These are phyloP conservation scores for Hirtodrosophila cameraria DNA, from an alignment of 2,888 invertebrate genomes.

Conservation along the genomic window DNA sequence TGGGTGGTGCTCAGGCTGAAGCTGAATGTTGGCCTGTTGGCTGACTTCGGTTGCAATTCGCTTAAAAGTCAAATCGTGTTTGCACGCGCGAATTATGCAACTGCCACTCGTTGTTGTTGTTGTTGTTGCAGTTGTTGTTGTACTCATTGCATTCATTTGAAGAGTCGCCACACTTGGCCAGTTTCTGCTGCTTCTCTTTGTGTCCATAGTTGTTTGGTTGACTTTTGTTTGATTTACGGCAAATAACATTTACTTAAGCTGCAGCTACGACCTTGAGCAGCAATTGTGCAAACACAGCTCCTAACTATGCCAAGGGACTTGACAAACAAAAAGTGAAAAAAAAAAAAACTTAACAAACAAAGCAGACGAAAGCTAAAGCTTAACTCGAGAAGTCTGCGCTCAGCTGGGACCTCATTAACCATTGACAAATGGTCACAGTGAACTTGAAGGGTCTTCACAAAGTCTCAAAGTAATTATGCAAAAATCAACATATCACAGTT, in stretches of 20 bases:
- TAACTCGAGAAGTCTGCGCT: neutral
- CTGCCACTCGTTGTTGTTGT: conserved; percentile 49
- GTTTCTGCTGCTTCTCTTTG: conserved; percentile 21
- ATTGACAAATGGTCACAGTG: conserved; percentile 18
- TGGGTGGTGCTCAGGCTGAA: conserved; percentile 21
- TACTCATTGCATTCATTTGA: conserved; percentile 44
- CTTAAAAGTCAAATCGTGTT: conserved; percentile 66
- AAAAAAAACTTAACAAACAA: neutral
- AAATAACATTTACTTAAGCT: conserved; percentile 21
- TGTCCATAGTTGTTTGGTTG: conserved; percentile 30
- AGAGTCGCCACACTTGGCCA: conserved; percentile 48
- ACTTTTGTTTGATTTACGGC: conserved; percentile 43
- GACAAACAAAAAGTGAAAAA: conserved; percentile 5
- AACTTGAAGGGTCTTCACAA: conserved; percentile 32
- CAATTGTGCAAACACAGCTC: conserved; percentile 51
- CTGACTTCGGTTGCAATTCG: conserved; percentile 5
- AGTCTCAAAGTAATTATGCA: neutral
- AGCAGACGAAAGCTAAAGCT: neutral
- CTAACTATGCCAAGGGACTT: conserved; percentile 58
- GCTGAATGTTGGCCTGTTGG: conserved; percentile 1
- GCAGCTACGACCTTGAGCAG: conserved; percentile 42
- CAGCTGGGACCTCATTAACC: conserved; percentile 8
- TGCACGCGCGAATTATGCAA: conserved; percentile 74
- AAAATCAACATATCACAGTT: no score
- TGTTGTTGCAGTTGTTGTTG: no score